These are phyloP conservation scores for Equus przewalskii DNA, from an alignment of 2,113 vertebrate genomes.

Conservation along the genomic window DNA sequence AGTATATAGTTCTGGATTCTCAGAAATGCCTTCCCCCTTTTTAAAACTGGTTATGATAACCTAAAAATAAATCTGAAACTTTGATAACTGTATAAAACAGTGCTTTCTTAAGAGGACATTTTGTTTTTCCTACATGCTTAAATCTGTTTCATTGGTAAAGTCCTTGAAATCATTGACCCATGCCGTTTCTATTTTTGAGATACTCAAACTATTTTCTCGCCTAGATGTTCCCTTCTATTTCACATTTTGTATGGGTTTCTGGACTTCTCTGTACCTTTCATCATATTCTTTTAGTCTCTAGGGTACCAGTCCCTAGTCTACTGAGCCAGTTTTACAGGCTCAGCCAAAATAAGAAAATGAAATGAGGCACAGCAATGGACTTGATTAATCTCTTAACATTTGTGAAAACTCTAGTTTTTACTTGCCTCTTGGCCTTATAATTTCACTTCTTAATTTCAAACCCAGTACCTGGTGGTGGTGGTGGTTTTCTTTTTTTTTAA, in stretches of 20 bases:
- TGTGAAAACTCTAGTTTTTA: constrained; percentile 31
- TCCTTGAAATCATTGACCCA: constrained; percentile 70
- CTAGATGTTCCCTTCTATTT: constrained; percentile 51
- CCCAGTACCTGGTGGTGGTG: not conserved
- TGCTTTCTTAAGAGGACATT: constrained; percentile 28
- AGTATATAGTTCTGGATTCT: not conserved
- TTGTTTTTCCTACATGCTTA: constrained; percentile 45
- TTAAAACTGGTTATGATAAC: not conserved
- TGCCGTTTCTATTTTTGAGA: constrained; percentile 70
- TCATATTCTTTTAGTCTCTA: constrained; percentile 51
- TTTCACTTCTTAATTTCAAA: constrained; percentile 59
- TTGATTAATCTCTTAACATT: constrained; percentile 46
- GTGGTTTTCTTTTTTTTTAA: not conserved
- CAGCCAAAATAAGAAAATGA: constrained; percentile 73
- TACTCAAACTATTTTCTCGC: constrained; percentile 61
- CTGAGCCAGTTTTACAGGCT: constrained; percentile 77
- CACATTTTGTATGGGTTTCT: constrained; percentile 69
- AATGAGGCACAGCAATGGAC: constrained; percentile 51
- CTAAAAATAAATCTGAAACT: constrained; percentile 25
- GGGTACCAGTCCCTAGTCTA: constrained; percentile 71
- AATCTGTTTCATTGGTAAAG: constrained; percentile 46
- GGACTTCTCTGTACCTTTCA: constrained; percentile 74
- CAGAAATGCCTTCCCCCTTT: not conserved
- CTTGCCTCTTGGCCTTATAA: not conserved
- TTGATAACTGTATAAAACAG: not conserved